A percentile compares a stretch with the other conserved stretches of the same genome.
These are phyloP conservation scores for Spatula clypeata DNA, from an alignment of 2,797 vertebrate genomes.

Conservation along the genomic window DNA sequence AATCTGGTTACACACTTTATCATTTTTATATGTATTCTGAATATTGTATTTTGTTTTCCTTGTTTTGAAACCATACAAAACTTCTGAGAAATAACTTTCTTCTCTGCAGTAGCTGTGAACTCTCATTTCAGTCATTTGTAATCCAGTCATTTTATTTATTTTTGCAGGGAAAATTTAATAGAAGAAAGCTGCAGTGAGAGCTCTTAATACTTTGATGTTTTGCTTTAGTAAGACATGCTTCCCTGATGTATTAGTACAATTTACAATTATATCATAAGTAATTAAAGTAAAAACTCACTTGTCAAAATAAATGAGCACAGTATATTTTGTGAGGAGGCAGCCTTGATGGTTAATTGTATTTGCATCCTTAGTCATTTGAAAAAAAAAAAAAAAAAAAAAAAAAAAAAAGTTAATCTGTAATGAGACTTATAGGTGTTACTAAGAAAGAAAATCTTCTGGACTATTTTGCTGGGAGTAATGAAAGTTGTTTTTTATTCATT, in stretches of 20 bases:
- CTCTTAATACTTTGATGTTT: slow-evolving; percentile 64
- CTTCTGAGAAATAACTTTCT: neutral
- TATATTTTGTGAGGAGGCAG: slow-evolving; percentile 72
- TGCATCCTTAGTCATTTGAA: slow-evolving; percentile 70
- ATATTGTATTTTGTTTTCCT: neutral
- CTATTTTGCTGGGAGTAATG: neutral
- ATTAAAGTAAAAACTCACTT: slow-evolving; percentile 80
- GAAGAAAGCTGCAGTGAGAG: slow-evolving; percentile 27
- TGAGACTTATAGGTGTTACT: slow-evolving; percentile 47
- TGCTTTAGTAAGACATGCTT: slow-evolving; percentile 68
- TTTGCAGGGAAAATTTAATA: slow-evolving; percentile 6
- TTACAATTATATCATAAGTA: slow-evolving; percentile 71
- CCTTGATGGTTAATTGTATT: slow-evolving; percentile 75
- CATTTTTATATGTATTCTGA: neutral
- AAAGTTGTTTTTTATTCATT: neutral
- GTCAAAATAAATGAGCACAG: slow-evolving; percentile 80
- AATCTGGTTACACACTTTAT: neutral
- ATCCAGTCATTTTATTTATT: neutral
- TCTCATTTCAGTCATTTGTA: neutral
- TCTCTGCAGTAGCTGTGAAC: neutral
- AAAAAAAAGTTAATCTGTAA: slow-evolving; percentile 23
- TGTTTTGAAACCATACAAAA: neutral
- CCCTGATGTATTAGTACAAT: slow-evolving; percentile 74
- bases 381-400: slow-evolving; percentile 57
- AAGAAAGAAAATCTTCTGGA: slow-evolving; percentile 12